Evolutionary conservation across 1,140 invertebrate genomes (phyloP).

Genomic region (Metopolophium dirhodum): DNA sequence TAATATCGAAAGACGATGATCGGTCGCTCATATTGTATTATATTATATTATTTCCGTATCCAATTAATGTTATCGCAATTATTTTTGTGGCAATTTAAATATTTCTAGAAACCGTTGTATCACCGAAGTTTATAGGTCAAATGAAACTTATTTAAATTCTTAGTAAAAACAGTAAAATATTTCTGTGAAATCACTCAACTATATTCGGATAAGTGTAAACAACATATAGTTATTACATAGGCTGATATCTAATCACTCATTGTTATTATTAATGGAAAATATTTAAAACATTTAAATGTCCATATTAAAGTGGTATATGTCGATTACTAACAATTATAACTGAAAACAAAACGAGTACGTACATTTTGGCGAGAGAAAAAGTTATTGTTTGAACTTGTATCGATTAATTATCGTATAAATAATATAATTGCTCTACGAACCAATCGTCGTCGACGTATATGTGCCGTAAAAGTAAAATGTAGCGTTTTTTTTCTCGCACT

Average conservation of each 20-base stretch:
- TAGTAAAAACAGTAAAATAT: neutral
- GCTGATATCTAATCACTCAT: neutral
- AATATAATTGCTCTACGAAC: neutral
- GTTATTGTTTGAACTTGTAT: neutral
- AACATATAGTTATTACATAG: neutral
- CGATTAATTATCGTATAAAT: slow-evolving; percentile 14
- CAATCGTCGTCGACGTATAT: neutral
- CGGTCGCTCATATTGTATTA: no score
- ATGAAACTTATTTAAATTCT: neutral
- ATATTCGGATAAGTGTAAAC: neutral
- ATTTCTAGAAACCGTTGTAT: neutral
- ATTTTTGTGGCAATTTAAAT: slow-evolving; percentile 4
- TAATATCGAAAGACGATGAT: neutral
- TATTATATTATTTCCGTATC: neutral
- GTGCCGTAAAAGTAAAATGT: slow-evolving; percentile 35
- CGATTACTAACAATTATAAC: neutral
- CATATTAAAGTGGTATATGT: neutral
- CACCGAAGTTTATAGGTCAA: neutral
- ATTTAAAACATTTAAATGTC: neutral
- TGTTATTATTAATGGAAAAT: neutral
- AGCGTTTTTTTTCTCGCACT: slow-evolving; percentile 23
- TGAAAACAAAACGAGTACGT: neutral
- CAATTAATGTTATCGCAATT: neutral
- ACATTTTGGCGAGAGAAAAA: neutral
- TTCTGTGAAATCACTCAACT: neutral